Evolutionary conservation across 2,113 vertebrate genomes (phyloP).

Genomic region (Brachyistius frenatus): DNA sequence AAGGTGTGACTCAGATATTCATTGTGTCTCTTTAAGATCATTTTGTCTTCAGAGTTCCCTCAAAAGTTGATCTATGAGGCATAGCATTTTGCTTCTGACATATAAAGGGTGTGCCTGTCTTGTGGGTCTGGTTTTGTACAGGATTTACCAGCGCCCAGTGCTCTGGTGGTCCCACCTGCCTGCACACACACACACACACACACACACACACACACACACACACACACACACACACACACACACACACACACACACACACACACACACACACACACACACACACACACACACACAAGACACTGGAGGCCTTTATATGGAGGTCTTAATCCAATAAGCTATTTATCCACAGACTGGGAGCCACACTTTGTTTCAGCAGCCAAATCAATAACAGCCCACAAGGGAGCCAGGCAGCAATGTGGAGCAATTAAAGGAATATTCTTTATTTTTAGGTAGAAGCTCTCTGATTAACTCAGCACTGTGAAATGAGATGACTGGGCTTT

Average conservation of each 20-base stretch:
- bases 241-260: too few relatives aligned
- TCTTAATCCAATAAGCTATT: constrained; percentile 79
- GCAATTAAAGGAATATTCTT: constrained; percentile 64
- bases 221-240: too few relatives aligned
- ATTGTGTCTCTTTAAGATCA: neutral
- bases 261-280: too few relatives aligned
- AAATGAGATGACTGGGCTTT: constrained; percentile 22
- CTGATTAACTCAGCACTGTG: constrained; percentile 31
- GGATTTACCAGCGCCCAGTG: constrained; percentile 22
- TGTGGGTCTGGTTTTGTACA: neutral
- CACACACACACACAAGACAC: neutral
- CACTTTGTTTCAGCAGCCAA: constrained; percentile 73
- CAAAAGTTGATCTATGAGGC: neutral
- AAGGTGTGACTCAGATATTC: neutral
- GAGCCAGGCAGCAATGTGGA: constrained; percentile 57
- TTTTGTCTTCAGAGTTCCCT: neutral
- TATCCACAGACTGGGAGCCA: constrained; percentile 65
- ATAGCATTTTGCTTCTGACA: neutral
- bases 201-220: too few relatives aligned
- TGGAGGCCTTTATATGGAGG: constrained; percentile 56
- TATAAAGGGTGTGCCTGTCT: neutral
- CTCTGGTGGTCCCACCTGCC: constrained; percentile 35
- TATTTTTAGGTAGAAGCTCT: constrained; percentile 29
- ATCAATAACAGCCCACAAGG: constrained; percentile 74
- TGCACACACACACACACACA: constrained; percentile 23